These are phyloP conservation scores for Ernsta delagoae DNA, from an alignment of 2,888 invertebrate species.

Conservation along the genomic window DNA sequence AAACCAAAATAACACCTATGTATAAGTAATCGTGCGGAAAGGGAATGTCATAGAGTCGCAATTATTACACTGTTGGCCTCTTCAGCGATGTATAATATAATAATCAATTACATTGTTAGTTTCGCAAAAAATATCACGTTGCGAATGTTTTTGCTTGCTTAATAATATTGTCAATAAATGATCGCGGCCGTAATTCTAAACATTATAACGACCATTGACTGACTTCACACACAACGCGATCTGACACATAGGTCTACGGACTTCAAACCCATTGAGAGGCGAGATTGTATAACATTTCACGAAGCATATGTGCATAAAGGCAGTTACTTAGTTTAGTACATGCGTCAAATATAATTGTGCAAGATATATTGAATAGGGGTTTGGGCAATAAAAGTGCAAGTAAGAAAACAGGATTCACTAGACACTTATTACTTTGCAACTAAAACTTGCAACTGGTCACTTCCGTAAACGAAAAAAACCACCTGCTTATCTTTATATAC, in stretches of 20 bases:
- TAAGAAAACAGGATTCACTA: too few species aligned
- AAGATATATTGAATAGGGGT: too few species aligned
- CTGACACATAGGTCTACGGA: slow-evolving; percentile 29
- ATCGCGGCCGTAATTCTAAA: slow-evolving; percentile 24
- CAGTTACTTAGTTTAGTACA: too few species aligned
- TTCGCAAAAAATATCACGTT: slow-evolving; percentile 21
- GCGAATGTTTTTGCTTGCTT: slow-evolving; percentile 27
- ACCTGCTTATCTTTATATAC: too few species aligned
- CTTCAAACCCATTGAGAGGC: slow-evolving; percentile 14
- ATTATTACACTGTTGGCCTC: slow-evolving; percentile 16
- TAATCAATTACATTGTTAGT: slow-evolving; percentile 33
- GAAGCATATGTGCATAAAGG: not conserved
- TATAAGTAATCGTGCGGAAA: not conserved
- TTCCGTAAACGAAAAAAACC: too few species aligned
- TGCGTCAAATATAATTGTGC: not conserved
- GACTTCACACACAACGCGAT: slow-evolving; percentile 31
- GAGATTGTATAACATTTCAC: slow-evolving; percentile 30
- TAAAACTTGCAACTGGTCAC: too few species aligned
- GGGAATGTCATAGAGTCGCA: not conserved
- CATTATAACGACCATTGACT: slow-evolving; percentile 28
- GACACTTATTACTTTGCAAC: too few species aligned
- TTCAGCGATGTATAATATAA: slow-evolving; percentile 13
- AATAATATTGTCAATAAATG: slow-evolving; percentile 32
- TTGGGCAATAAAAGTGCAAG: too few species aligned
- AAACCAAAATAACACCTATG: too few species aligned